Percentiles rank a stretch among this genome's conserved stretches.
Conservation (phyloP, 2,888 invertebrate genomes). For the Labia minor region DNA sequence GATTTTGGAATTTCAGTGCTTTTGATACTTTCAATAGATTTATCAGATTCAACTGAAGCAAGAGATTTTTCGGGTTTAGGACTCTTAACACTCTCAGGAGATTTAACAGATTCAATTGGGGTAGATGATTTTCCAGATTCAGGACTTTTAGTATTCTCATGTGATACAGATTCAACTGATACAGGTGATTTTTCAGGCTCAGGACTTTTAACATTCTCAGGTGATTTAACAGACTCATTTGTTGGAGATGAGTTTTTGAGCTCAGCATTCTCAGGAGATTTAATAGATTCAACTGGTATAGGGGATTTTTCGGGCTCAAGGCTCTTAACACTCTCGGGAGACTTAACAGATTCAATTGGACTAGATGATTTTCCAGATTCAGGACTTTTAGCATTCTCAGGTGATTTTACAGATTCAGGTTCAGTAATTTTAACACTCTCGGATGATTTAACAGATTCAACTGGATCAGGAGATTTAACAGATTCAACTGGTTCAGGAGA, state of each 20-base stretch:
- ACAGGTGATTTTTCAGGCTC: not conserved
- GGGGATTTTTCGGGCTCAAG: not conserved
- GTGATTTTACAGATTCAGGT: not conserved
- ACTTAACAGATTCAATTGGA: not conserved
- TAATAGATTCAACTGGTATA: not conserved
- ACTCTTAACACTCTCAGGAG: not conserved
- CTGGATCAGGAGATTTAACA: not conserved
- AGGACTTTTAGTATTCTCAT: not conserved
- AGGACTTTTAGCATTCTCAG: not conserved
- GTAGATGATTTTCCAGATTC: not conserved
- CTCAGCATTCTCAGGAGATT: not conserved
- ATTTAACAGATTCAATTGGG: not conserved
- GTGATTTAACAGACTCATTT: not conserved
- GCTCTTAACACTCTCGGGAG: not conserved
- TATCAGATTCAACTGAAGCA: not conserved
- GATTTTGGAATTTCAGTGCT: not conserved
- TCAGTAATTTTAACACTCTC: not conserved
- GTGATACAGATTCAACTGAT: too few relatives aligned
- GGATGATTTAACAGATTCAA: not conserved
- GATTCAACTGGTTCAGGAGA: not conserved
- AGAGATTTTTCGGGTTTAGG: not conserved
- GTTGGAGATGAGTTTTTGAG: too few relatives aligned
- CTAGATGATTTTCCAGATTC: not conserved
- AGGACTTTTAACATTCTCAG: not conserved
- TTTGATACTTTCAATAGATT: not conserved